Conservation (phyloP, 2,113 vertebrate genomes). For the Callorhinus ursinus region DNA sequence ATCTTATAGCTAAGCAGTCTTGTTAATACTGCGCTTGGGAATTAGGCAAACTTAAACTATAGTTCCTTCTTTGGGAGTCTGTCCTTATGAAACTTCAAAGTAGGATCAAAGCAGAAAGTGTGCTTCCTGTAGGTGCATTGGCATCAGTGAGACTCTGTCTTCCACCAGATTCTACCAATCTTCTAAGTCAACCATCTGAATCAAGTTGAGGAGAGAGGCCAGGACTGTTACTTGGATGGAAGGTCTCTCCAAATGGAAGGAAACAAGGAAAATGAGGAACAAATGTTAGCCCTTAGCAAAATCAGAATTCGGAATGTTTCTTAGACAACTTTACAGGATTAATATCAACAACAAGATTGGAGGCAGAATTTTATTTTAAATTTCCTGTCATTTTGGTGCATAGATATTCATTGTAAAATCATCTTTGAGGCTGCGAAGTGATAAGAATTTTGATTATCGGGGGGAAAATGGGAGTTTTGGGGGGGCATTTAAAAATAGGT, state of each 20-base stretch:
- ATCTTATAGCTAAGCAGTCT: neutral
- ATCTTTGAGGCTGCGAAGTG: neutral
- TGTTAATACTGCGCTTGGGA: neutral
- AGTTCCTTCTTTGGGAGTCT: neutral
- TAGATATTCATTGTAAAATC: neutral
- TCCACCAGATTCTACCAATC: neutral
- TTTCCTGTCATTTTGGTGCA: neutral
- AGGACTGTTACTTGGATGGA: no score
- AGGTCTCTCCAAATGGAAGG: neutral
- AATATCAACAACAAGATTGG: neutral
- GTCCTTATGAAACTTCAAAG: neutral
- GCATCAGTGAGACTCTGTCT: neutral
- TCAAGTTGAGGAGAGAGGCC: neutral
- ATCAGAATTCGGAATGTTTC: neutral
- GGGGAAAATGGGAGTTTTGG: neutral
- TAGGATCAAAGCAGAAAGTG: neutral
- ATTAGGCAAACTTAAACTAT: neutral
- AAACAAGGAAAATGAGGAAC: neutral
- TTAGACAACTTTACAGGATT: neutral
- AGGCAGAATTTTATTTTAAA: neutral
- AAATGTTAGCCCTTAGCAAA: neutral
- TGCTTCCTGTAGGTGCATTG: neutral
- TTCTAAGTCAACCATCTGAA: neutral
- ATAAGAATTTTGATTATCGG: neutral
- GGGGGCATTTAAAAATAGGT: conserved; percentile 2